These are phyloP conservation scores for Esperia sulphurella DNA, from an alignment of 2,888 invertebrate species.

Conservation along the genomic window DNA sequence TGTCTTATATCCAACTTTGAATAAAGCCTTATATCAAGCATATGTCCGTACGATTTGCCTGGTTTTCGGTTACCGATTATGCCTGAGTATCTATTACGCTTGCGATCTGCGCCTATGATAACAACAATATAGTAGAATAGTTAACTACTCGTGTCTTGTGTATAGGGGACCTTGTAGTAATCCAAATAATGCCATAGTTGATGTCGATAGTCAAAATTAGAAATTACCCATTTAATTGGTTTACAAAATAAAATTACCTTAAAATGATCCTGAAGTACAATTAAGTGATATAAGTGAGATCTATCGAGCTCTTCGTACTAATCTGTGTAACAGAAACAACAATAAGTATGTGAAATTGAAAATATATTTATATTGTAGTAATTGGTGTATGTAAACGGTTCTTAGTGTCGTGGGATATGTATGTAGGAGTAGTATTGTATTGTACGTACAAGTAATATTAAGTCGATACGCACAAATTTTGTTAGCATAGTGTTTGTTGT, in stretches of 20 bases:
- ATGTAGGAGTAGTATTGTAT: constrained; percentile 18
- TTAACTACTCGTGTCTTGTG: neutral
- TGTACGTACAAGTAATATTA: constrained; percentile 52
- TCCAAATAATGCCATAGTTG: constrained; percentile 31
- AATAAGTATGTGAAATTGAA: constrained; percentile 56
- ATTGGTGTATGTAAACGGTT: constrained; percentile 34
- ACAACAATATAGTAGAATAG: neutral
- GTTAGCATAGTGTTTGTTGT: constrained; percentile 56
- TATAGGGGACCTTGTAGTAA: constrained; percentile 14
- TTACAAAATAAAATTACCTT: constrained; percentile 1
- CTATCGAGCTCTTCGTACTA: constrained; percentile 61
- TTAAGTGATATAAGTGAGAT: constrained; percentile 60
- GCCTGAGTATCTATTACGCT: too few species aligned
- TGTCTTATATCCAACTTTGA: too few species aligned
- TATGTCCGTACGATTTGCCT: too few species aligned
- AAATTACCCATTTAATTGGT: constrained; percentile 19
- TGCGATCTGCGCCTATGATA: too few species aligned
- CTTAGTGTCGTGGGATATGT: neutral
- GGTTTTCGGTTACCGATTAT: too few species aligned
- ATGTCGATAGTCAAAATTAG: constrained; percentile 32
- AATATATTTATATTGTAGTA: constrained; percentile 42
- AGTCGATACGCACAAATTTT: constrained; percentile 74
- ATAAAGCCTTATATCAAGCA: too few species aligned
- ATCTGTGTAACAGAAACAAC: constrained; percentile 75
- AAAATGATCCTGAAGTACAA: constrained; percentile 50